phyloP scores from a whole-genome alignment of 2,113 vertebrate genomes.

The Neolamprologus ventralis region DNA sequence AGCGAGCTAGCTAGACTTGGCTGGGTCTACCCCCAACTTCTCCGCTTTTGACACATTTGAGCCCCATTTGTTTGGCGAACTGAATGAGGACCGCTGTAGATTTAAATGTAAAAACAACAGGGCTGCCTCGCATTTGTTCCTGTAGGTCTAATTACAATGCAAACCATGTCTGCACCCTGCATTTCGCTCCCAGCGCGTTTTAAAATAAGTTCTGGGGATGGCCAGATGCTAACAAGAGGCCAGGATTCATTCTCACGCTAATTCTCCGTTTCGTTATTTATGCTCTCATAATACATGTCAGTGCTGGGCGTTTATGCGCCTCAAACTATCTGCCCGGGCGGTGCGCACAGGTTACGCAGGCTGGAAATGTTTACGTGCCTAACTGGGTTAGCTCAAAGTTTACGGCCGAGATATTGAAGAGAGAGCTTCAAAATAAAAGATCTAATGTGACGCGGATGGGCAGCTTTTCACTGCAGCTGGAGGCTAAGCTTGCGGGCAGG shows the following conservation, averaged over 20 bases:
- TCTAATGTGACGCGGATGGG: background rate
- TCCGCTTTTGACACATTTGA: conserved; percentile 18
- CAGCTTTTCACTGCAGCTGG: conserved; percentile 25
- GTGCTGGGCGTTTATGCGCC: background rate
- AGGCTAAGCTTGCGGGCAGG: conserved; percentile 33
- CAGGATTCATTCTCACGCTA: background rate
- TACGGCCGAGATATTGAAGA: background rate
- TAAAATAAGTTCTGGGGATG: background rate
- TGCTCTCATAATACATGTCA: background rate
- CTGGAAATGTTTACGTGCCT: conserved; percentile 14
- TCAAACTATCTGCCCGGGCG: background rate
- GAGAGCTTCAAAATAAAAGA: background rate
- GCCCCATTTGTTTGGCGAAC: background rate
- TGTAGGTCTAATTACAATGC: conserved; percentile 40
- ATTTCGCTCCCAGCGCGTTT: background rate
- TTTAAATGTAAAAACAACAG: background rate
- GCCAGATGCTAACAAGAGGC: no score
- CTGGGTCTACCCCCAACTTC: conserved; percentile 55
- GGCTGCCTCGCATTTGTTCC: conserved; percentile 17
- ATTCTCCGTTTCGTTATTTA: background rate
- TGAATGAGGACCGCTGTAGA: background rate
- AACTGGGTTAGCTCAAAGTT: background rate
- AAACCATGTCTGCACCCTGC: conserved; percentile 12
- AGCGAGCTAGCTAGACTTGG: conserved; percentile 59
- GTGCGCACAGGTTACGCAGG: background rate